These are phyloP conservation scores for Hylia prasina DNA, from an alignment of 2,113 vertebrate species.

Conservation along the genomic window DNA sequence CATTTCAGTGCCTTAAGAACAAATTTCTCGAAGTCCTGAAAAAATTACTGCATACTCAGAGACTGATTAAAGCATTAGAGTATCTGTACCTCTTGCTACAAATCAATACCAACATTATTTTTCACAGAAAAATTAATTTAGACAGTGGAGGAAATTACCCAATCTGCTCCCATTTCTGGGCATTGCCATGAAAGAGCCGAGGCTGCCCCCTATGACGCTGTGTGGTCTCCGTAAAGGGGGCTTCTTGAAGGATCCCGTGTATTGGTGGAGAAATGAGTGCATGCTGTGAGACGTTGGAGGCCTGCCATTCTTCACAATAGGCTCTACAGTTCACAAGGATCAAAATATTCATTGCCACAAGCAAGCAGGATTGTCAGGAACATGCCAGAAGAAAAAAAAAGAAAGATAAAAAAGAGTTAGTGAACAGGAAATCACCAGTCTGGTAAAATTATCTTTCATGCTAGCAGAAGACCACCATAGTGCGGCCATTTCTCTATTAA, in stretches of 20 bases:
- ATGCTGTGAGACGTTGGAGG: conserved; percentile 92
- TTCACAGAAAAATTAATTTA: neutral
- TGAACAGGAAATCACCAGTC: conserved; percentile 24
- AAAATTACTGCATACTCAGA: neutral
- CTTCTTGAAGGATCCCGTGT: conserved; percentile 95
- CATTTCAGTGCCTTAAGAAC: neutral
- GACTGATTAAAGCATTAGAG: neutral
- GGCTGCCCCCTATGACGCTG: conserved; percentile 92
- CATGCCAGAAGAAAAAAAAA: conserved; percentile 13
- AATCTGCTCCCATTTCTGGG: conserved; percentile 93
- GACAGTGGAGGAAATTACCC: conserved; percentile 73
- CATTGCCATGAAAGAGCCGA: conserved; percentile 92
- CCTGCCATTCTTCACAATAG: conserved; percentile 89
- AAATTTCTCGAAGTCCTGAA: neutral
- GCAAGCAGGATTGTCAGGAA: conserved; percentile 65
- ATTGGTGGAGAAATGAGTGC: conserved; percentile 96
- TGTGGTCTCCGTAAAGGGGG: conserved; percentile 89
- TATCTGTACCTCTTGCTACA: neutral
- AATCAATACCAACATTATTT: neutral
- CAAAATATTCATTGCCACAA: conserved; percentile 67
- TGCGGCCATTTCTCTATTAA: neutral
- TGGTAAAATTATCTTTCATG: conserved; percentile 18
- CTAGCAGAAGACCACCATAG: neutral
- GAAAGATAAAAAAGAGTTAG: conserved; percentile 37
- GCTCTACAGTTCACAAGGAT: conserved; percentile 72